phyloP scores from a whole-genome alignment of 2,888 invertebrate genomes.

The Acanthacorydalis orientalis region DNA sequence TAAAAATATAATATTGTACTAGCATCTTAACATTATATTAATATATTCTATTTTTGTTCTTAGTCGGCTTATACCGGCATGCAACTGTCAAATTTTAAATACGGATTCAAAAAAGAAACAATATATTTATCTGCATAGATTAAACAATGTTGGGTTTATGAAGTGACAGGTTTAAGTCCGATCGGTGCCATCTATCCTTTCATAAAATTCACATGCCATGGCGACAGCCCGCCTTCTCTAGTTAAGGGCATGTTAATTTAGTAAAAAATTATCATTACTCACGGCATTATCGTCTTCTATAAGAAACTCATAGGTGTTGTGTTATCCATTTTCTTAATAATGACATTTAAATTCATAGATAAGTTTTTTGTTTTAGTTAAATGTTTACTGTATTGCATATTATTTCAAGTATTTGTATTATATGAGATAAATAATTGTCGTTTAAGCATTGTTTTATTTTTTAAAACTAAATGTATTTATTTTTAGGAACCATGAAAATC shows the following conservation, averaged over 20 bases:
- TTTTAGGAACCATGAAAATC: too few relatives aligned
- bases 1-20: too few relatives aligned
- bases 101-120: background rate
- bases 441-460: too few relatives aligned
- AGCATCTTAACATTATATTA: too few relatives aligned
- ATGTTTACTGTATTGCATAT: background rate
- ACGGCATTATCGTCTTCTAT: background rate
- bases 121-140: background rate
- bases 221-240: constrained; percentile 6
- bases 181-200: background rate
- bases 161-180: background rate
- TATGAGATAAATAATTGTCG: background rate
- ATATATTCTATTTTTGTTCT: too few relatives aligned
- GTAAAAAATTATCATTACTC: background rate
- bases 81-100: background rate
- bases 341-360: background rate
- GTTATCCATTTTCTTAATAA: background rate
- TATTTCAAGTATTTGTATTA: background rate
- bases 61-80: too few relatives aligned
- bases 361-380: background rate
- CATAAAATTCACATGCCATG: background rate
- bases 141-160: background rate
- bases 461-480: too few relatives aligned
- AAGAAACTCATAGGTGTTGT: background rate
- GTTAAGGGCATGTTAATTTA: background rate